phyloP scores from a whole-genome alignment of 2,797 vertebrate species.

The Cyclura pinguis region DNA sequence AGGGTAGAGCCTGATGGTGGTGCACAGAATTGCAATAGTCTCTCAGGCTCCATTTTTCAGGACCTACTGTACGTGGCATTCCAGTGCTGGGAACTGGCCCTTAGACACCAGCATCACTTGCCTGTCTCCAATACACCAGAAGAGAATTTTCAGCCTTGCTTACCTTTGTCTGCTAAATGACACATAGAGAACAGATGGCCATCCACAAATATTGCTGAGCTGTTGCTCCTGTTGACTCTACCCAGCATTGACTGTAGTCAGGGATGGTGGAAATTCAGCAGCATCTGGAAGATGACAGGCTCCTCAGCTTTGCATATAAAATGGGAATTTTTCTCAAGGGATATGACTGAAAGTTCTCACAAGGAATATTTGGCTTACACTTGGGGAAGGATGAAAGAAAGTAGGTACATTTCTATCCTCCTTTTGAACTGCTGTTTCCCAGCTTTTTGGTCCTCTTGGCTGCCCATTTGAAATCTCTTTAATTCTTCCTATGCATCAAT shows the following conservation, averaged over 20 bases:
- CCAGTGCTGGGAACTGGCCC: neutral
- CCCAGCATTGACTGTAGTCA: no score
- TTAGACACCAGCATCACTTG: neutral
- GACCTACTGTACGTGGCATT: neutral
- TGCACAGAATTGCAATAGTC: neutral
- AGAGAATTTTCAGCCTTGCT: neutral
- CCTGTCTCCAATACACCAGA: neutral
- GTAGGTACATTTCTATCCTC: neutral
- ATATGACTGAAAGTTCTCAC: neutral
- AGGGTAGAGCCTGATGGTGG: neutral
- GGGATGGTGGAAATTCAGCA: neutral
- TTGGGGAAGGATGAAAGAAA: neutral
- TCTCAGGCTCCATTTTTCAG: neutral
- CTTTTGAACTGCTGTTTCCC: neutral
- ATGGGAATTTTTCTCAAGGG: neutral
- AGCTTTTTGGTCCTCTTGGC: neutral
- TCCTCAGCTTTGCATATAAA: neutral
- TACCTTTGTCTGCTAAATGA: no score
- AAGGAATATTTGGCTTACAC: neutral
- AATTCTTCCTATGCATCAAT: neutral
- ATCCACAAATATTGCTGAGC: neutral
- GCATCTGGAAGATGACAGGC: neutral
- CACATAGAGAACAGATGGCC: neutral
- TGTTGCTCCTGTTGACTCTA: no score
- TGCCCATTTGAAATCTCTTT: neutral